Evolutionary conservation across 2,113 vertebrate genomes (phyloP), one percentile per base, ranked within the genome.

Genomic region (Andinoacara biseriatus): DNA sequence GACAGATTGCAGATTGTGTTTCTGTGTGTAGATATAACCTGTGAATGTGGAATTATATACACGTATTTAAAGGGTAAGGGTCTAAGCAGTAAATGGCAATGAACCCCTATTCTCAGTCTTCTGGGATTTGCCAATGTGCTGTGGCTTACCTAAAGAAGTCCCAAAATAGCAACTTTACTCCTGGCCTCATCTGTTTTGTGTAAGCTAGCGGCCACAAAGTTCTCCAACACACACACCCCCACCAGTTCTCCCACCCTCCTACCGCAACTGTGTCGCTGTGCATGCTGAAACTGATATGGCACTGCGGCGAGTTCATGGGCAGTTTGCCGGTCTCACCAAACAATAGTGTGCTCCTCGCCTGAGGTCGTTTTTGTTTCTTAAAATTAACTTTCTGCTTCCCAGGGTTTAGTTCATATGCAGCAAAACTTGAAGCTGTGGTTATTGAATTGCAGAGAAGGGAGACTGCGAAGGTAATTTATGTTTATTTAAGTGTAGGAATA

Each of bases 131-230:
- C 90, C 88, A 88, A 58, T 76, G 62, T 81, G 72, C 87, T 86
- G 89, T 57, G 83, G 90, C 84, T 89, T 86, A 92, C 80, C 92
- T 91, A 87, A 90, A 93, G 80, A 84, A 69, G 76, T 92, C 88
- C 87, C 88, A 89, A 90, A 94, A 94, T 91, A 93, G 89, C 85
- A 86, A 54, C 87, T 88, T 62, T 83, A 76, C 82, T 83, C 84
- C 84, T 77, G 60, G 20, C 77, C 84, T 94, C 92, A 95, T 96
- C 95, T 96, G 94, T 93, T 93, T 95, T 89, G 65, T 83, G 89
- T 95, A 93, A 94, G 89, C 86, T 59, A 82, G 83, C 2, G 24
- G 89, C 92, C 94, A 81, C 94, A 94, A 85, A 90, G 84, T 69
- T 85, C 87, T 89, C 62, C 78, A 85, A 18, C 69, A 74, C 69